Evolutionary conservation across 2,888 invertebrate species (phyloP).

Genomic region (Eumacrocentrus americanus): DNA sequence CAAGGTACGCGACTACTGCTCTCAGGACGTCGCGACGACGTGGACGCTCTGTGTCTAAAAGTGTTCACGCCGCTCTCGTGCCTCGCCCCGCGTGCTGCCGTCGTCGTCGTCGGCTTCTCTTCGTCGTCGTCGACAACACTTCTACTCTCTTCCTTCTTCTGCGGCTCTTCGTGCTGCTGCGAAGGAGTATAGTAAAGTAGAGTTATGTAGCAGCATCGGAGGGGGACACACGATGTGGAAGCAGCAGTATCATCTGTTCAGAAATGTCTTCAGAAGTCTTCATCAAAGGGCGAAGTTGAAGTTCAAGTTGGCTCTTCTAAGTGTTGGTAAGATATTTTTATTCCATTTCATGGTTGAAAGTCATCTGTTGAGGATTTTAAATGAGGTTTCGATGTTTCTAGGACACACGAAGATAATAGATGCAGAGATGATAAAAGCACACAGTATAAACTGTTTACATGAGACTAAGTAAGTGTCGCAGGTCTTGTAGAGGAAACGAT

Average conservation of each 20-base stretch:
- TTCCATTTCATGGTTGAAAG: no score
- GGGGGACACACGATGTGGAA: not conserved
- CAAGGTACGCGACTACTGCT: constrained; percentile 59
- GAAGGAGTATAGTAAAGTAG: not conserved
- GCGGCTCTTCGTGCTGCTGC: constrained; percentile 5
- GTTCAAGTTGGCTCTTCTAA: not conserved
- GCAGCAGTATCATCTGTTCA: not conserved
- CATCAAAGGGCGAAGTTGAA: not conserved
- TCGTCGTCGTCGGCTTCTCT: constrained; percentile 30
- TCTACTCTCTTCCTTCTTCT: constrained; percentile 18
- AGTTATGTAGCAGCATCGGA: not conserved
- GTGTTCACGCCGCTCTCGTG: constrained; percentile 51
- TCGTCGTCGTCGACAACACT: constrained; percentile 23
- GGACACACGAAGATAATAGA: not conserved
- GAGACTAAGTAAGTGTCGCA: no score
- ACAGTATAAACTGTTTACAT: no score
- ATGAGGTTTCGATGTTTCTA: not conserved
- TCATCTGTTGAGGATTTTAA: not conserved
- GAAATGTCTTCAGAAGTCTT: not conserved
- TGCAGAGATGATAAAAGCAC: constrained; percentile 17
- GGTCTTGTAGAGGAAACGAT: no score
- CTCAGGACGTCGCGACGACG: constrained; percentile 57
- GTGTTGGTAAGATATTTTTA: not conserved
- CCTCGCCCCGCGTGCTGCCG: constrained; percentile 34
- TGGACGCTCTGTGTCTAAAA: constrained; percentile 59